These are phyloP conservation scores for Panzeria rudis DNA, from an alignment of 2,888 invertebrate species.

Conservation along the genomic window DNA sequence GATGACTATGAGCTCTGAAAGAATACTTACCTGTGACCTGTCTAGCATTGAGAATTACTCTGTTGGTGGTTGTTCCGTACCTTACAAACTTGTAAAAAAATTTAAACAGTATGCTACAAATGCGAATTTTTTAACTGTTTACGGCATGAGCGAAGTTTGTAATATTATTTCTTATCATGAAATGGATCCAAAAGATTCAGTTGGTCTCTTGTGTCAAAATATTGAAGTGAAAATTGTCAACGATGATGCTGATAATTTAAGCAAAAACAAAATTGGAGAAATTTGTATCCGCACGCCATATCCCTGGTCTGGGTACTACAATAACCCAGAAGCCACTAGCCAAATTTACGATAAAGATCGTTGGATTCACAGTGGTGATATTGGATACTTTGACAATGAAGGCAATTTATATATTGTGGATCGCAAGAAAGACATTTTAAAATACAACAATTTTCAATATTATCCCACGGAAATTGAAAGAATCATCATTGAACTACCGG, in stretches of 20 bases:
- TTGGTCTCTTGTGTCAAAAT: conserved; percentile 67
- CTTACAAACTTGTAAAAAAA: conserved; percentile 65
- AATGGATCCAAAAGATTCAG: conserved; percentile 60
- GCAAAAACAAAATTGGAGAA: conserved; percentile 77
- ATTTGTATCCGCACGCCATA: conserved; percentile 75
- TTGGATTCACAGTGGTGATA: conserved; percentile 81
- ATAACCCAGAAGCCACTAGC: conserved; percentile 76
- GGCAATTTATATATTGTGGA: conserved; percentile 79
- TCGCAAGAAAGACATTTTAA: conserved; percentile 81
- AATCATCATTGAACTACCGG: conserved; percentile 75
- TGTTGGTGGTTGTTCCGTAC: conserved; percentile 72
- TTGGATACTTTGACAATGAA: conserved; percentile 81
- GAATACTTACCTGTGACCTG: conserved; percentile 67
- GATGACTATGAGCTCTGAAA: conserved; percentile 63
- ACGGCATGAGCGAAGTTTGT: conserved; percentile 75
- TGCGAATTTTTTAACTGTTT: conserved; percentile 68
- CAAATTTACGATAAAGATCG: conserved; percentile 77
- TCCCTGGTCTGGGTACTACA: conserved; percentile 80
- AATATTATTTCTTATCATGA: conserved; percentile 35
- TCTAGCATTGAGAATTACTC: conserved; percentile 68
- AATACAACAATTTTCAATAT: conserved; percentile 78
- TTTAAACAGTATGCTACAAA: conserved; percentile 64
- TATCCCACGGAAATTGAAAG: conserved; percentile 81
- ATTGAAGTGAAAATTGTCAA: conserved; percentile 72
- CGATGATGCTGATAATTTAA: conserved; percentile 62